phyloP scores from a whole-genome alignment of 2,888 invertebrate genomes.

The Tupiocoris notatus region DNA sequence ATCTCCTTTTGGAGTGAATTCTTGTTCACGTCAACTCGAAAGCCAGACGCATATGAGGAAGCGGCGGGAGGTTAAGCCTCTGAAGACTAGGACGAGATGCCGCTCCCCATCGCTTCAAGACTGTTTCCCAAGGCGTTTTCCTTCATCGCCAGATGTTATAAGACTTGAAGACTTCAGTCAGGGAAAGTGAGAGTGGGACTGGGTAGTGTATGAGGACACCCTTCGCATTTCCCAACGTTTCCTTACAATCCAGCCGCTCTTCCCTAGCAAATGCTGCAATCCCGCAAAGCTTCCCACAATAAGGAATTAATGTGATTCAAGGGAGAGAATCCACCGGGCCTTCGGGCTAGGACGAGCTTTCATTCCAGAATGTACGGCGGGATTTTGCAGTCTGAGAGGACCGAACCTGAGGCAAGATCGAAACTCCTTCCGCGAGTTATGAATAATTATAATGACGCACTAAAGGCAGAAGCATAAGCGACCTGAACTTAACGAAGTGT shows the following conservation, averaged over 20 bases:
- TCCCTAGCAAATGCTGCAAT: slow-evolving; percentile 9
- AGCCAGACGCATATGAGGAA: slow-evolving; percentile 7
- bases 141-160: not conserved
- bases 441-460: slow-evolving; percentile 37
- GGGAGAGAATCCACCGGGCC: slow-evolving; percentile 9
- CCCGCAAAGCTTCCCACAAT: slow-evolving; percentile 37
- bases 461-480: slow-evolving; percentile 1
- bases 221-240: slow-evolving; percentile 11
- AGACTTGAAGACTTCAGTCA: not conserved
- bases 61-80: not conserved
- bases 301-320: slow-evolving; percentile 39
- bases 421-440: slow-evolving; percentile 17
- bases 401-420: not conserved
- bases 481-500: slow-evolving; percentile 32
- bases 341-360: not conserved
- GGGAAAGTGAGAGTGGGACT: too few relatives aligned
- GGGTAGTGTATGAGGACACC: not conserved
- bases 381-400: slow-evolving; percentile 9
- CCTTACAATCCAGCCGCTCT: not conserved
- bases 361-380: not conserved
- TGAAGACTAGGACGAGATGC: not conserved
- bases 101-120: not conserved
- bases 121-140: not conserved
- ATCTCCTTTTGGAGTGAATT: slow-evolving; percentile 1
- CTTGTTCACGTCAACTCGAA: slow-evolving; percentile 36